These are phyloP conservation scores for Siniperca scherzeri DNA, from an alignment of 2,797 vertebrate species.

Conservation along the genomic window DNA sequence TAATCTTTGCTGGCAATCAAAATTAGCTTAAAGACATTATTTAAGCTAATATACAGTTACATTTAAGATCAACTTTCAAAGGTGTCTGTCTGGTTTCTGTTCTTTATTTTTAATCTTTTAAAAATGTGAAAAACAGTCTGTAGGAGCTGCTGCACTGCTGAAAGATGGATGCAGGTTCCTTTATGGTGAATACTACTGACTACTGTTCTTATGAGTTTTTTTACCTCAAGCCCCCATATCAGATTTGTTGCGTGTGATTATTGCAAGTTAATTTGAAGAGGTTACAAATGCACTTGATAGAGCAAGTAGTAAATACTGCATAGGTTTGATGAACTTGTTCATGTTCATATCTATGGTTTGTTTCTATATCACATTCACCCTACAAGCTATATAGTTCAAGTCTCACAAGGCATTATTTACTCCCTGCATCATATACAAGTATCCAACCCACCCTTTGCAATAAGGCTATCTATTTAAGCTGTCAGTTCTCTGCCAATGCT, in stretches of 20 bases:
- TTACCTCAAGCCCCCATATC: not conserved
- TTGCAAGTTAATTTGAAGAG: not conserved
- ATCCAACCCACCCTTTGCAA: not conserved
- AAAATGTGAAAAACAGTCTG: not conserved
- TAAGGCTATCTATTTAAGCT: slow-evolving; percentile 1
- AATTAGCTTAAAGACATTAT: slow-evolving; percentile 35
- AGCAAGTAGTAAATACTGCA: not conserved
- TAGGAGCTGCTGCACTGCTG: not conserved
- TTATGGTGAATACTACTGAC: not conserved
- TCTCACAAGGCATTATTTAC: not conserved
- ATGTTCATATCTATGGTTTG: slow-evolving; percentile 4
- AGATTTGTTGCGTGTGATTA: not conserved
- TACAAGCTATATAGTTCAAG: not conserved
- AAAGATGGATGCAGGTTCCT: not conserved
- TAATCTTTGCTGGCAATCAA: slow-evolving; percentile 63
- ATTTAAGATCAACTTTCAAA: slow-evolving; percentile 35
- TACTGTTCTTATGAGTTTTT: not conserved
- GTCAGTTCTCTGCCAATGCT: not conserved
- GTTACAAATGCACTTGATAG: not conserved
- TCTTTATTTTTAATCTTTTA: slow-evolving; percentile 16
- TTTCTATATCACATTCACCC: not conserved
- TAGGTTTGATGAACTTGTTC: not conserved
- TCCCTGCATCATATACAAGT: slow-evolving; percentile 8
- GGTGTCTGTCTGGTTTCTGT: slow-evolving; percentile 17
- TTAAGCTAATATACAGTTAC: slow-evolving; percentile 24